These are phyloP conservation scores for Cyrtodaria siliqua DNA, from an alignment of 2,888 invertebrate genomes.

Conservation along the genomic window DNA sequence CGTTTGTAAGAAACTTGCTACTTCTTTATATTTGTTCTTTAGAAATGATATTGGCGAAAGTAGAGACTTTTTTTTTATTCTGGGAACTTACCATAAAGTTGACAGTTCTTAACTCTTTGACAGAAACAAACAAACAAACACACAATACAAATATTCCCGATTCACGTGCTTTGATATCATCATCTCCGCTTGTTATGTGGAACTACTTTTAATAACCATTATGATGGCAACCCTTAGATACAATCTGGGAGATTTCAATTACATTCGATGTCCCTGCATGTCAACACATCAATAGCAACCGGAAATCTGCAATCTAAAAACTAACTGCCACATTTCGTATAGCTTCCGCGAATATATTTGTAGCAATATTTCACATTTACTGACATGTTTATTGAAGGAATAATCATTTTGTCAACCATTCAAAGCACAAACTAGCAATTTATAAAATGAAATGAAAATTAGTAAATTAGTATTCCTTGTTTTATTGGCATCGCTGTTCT, in stretches of 20 bases:
- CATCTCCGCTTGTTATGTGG: neutral
- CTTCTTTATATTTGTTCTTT: too few species aligned
- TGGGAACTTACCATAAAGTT: too few species aligned
- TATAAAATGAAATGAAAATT: conserved; percentile 64
- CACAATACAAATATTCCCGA: too few species aligned
- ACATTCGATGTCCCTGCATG: conserved; percentile 5
- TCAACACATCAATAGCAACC: conserved; percentile 10
- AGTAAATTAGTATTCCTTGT: conserved; percentile 54
- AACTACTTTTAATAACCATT: neutral
- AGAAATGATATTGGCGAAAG: too few species aligned
- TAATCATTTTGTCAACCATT: conserved; percentile 56
- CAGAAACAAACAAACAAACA: too few species aligned
- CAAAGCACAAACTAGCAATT: conserved; percentile 47
- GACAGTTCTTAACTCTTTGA: too few species aligned
- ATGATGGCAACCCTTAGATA: conserved; percentile 7
- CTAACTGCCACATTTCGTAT: conserved; percentile 34
- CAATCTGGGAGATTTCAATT: conserved; percentile 8
- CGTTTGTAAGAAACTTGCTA: too few species aligned
- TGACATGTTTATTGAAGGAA: conserved; percentile 57
- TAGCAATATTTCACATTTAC: conserved; percentile 47
- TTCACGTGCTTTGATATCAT: neutral
- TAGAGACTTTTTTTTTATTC: too few species aligned
- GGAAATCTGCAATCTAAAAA: conserved; percentile 47
- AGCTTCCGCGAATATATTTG: conserved; percentile 49
- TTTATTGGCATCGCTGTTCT: conserved; percentile 32